Evolutionary conservation across 2,797 vertebrate species (phyloP).

Genomic region (Pangasius krempfi): DNA sequence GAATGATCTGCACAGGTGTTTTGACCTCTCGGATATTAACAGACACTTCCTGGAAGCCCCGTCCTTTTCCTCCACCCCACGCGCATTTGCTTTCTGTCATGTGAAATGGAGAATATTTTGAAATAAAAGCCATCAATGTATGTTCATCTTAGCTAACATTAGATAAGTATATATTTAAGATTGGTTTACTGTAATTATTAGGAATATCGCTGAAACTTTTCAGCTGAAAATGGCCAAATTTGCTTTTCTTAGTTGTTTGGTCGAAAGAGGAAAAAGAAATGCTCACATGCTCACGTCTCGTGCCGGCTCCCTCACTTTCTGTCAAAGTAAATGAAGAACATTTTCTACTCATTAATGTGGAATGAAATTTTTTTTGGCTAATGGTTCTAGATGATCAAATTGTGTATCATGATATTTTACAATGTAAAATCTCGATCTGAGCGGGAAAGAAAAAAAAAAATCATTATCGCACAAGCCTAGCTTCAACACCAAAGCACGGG

Average conservation of each 20-base stretch:
- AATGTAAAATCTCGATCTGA: no score
- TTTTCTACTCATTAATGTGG: no score
- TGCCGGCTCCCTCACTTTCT: no score
- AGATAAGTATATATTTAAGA: not conserved
- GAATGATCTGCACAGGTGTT: not conserved
- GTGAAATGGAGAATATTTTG: not conserved
- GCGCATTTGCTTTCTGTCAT: not conserved
- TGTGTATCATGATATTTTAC: not conserved
- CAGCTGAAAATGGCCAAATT: not conserved
- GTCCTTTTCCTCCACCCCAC: not conserved
- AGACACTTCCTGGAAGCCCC: not conserved
- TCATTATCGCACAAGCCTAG: not conserved
- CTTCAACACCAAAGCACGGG: not conserved
- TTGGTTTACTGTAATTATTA: not conserved
- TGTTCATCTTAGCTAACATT: not conserved
- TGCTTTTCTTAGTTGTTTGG: not conserved
- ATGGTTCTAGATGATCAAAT: no score
- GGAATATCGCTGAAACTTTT: not conserved
- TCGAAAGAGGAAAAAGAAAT: no score
- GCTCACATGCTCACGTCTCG: no score
- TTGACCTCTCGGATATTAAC: not conserved
- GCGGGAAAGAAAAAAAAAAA: not conserved
- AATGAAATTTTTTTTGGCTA: no score
- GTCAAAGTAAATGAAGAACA: not conserved
- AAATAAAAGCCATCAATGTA: not conserved